Base-by-base conservation (phyloP, 1,140 invertebrate genomes). In the Melanaphis sacchari region DNA sequence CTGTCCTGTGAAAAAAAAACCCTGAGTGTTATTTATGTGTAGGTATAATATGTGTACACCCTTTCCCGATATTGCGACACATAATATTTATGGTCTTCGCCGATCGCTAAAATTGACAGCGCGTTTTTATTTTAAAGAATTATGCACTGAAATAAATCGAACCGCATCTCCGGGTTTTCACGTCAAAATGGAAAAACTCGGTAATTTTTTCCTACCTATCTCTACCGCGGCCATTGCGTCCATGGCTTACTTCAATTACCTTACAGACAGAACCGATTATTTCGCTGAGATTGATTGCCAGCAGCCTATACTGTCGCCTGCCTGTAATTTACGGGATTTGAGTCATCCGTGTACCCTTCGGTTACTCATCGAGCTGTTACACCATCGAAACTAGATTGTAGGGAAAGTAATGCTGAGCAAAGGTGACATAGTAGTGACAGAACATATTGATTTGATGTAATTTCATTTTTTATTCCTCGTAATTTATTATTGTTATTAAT, bases 241-340 rank as follows among this genome's bases (percentile, higher is more conserved):
- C n/a, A 21, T 9, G 89, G 40, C 89, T 90, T 90, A 66, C 89
- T 59, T 66, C 52, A 66, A 90, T 90, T 90, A 66, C 89, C 89
- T 90, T 66, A 41, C 54, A n/a, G 89, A 90, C 89, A 90, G 89
- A 90, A 90, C 89, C 89, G 89, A 90, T 90, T 90, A 90, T 90
- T 90, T 90, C 38, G 52, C 89, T 26, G 54, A 90, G 89, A 90
- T 90, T 90, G 89, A 90, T 90, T 66, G 52, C 52, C 52, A 41
- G 46, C 18, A 15, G 36, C 52, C 52, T 40, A 66, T 31, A 41
- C 89, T 66, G 89, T 90, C 89, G 54, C 26, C 52, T 31, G 89
- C 26, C 38, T 6, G 89, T 90, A 66, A 90, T 90, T 90, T 90
- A 90, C 89, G 54, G 54, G 89, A 15, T 38, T 38, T 59, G 52